Base-by-base conservation (phyloP, 2,797 vertebrate species). In the Cryptoprocta ferox region DNA sequence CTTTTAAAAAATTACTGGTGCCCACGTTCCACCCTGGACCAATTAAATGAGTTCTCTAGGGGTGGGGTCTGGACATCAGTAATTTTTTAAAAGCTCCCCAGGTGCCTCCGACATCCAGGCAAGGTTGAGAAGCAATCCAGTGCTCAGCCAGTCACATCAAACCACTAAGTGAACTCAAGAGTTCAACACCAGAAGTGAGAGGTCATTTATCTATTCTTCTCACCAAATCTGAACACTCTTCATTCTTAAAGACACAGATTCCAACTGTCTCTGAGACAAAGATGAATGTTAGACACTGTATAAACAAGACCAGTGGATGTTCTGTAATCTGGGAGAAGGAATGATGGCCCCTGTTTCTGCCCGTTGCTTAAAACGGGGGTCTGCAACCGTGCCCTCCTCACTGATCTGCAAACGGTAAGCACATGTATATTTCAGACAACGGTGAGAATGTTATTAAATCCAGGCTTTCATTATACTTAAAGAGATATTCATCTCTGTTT, bases 1-100 rank as follows among this genome's bases (percentile, higher is more conserved):
- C 95, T 93, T 97, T 98, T 95, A 71, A 98, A 97, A 97, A 97
- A 96, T 98, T 96, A 97, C 85, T 96, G 70, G 95, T 94, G 70
- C 93, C 96, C 95, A 96, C 71, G 50, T 79, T 96, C 94, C 94
- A 97, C 91, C 89, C 91, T 87, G 82, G 95, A 96, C 94, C 97
- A 97, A 97, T 98, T 98, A 98, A 98, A 95, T 42, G n/a, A 90
- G 70, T 68, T 98, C 95, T 97, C 91, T 83, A 13, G 92, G 68
- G 95, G 86, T 59, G 94, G 93, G 68, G 91, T 45, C 53, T 93
- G 83, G 94, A 86, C 93, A 97, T 96, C 82, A 78, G 89, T 98
- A 95, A 95, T 93, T 86, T 97, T 96, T 98, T 95, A 79, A 97
- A 96, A 96, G 94, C 59, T 95, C 97, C 93, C 93, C 66, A 24